A percentile compares a stretch with the other conserved stretches of the same genome.
phyloP scores from a whole-genome alignment of 2,113 vertebrate species.

The Kryptolebias marmoratus region DNA sequence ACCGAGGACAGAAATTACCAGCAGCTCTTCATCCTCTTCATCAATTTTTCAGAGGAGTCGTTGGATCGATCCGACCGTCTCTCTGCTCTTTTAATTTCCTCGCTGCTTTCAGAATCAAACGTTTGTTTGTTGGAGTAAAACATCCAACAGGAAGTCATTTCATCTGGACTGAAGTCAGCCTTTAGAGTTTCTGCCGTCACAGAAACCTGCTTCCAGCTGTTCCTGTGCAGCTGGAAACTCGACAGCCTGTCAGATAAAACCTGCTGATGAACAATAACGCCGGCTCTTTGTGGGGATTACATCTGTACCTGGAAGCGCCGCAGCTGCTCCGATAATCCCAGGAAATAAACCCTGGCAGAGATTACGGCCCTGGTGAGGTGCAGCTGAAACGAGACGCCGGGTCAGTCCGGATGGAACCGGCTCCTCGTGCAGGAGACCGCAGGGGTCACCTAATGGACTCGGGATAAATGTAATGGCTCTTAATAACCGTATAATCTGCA shows the following conservation, averaged over 20 bases:
- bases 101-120: no score
- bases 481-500: constrained; percentile 23
- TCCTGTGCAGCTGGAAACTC: not conserved
- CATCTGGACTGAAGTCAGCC: no score
- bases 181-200: no score
- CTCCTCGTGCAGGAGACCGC: not conserved
- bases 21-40: no score
- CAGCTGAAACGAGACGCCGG: not conserved
- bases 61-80: no score
- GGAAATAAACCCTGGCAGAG: constrained; percentile 29
- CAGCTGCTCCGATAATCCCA: constrained; percentile 35
- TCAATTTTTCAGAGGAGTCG: no score
- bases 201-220: not conserved
- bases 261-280: constrained; percentile 32
- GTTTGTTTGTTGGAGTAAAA: no score
- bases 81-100: no score
- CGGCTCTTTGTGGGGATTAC: constrained; percentile 46
- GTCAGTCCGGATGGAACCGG: constrained; percentile 8
- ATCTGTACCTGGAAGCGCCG: constrained; percentile 42
- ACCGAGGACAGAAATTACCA: no score
- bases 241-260: constrained; percentile 39
- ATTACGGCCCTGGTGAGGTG: constrained; percentile 37
- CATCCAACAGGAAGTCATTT: no score
- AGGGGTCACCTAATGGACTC: constrained; percentile 37
- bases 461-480: constrained; percentile 12